These are phyloP conservation scores for Papilio polytes DNA, from an alignment of 1,140 invertebrate species.

Conservation along the genomic window DNA sequence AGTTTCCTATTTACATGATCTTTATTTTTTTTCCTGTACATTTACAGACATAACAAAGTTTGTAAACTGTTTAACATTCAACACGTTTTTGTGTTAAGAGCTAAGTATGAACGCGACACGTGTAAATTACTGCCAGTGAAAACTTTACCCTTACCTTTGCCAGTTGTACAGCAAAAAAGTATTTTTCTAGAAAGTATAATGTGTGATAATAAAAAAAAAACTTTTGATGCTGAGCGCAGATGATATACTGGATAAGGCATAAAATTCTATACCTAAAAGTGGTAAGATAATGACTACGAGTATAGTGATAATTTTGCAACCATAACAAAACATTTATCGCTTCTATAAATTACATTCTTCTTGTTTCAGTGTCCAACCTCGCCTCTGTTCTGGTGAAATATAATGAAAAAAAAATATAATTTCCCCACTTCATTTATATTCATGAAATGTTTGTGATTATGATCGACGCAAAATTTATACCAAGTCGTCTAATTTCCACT, in stretches of 20 bases:
- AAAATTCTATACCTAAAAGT: too few species aligned
- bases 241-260: too few species aligned
- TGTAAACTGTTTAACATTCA: background rate
- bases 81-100: background rate
- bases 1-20: background rate
- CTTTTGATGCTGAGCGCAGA: too few species aligned
- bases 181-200: too few species aligned
- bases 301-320: too few species aligned
- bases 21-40: background rate
- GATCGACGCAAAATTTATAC: background rate
- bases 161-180: too few species aligned
- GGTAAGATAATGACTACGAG: too few species aligned
- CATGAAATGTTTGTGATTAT: slow-evolving; percentile 4
- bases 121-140: background rate
- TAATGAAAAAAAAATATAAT: background rate
- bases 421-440: background rate
- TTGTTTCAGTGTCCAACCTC: background rate
- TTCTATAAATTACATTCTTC: too few species aligned
- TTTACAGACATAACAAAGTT: background rate
- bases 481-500: background rate
- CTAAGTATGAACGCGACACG: background rate
- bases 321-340: too few species aligned
- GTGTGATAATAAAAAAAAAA: too few species aligned
- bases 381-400: background rate
- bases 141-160: background rate